phyloP scores from a whole-genome alignment of 1,140 invertebrate genomes.

The Artemia franciscana region DNA sequence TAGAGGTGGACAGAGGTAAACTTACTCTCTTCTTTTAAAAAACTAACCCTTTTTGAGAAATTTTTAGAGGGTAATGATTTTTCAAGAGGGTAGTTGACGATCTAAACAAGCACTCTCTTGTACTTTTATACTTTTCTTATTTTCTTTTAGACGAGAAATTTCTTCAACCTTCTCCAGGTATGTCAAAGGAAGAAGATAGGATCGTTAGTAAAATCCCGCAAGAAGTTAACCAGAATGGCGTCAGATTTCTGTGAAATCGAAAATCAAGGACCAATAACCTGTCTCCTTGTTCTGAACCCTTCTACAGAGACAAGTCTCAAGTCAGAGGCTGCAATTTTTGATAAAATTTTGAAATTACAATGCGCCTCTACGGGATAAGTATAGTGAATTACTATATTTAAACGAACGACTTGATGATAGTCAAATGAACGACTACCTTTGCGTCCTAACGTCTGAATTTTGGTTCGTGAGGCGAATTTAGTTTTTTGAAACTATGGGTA shows the following conservation, averaged over 20 bases:
- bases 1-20: no score
- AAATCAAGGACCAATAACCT: neutral
- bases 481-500: no score
- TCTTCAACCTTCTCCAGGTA: neutral
- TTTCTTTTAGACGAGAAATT: neutral
- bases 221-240: neutral
- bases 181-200: neutral
- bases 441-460: no score
- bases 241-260: neutral
- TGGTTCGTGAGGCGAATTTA: no score
- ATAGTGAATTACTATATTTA: no score
- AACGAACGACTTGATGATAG: no score
- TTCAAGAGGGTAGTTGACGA: no score
- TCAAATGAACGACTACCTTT: no score
- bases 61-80: no score
- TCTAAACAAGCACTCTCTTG: no score
- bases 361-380: neutral
- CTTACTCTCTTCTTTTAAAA: no score
- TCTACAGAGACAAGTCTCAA: neutral
- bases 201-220: neutral
- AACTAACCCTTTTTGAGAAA: no score
- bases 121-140: neutral
- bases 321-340: neutral
- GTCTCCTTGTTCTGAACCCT: neutral
- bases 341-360: neutral